Evolutionary conservation across 2,888 invertebrate species (phyloP), one percentile per base, ranked within the genome.

Genomic region (Odiellus spinosus): DNA sequence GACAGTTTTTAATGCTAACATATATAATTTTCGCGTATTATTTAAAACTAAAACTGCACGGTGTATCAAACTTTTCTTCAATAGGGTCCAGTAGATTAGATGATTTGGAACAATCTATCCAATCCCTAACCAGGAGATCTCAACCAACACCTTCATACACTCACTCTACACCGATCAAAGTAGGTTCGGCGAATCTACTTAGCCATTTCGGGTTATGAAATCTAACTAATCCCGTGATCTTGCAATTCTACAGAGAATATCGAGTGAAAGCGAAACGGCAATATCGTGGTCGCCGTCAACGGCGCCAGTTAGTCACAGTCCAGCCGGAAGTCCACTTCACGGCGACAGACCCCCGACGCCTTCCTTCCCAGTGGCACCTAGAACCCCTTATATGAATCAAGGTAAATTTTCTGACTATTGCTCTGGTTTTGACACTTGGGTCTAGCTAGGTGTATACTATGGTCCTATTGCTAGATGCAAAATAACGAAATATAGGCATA

Each of bases 311-410:
- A 46, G 54, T 36, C 48, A 49, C 18, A 55, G 56, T 44, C 55
- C 55, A 33, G 50, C 50, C 40, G 40, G 48, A n/a, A 53, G 50
- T 41, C 53, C 55, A 2, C 47, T 51, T 5, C 42, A 48, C 44
- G 38, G 38, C 10, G 54, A 55, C 19, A 44, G 55, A 50, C 84
- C 87, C 20, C 84, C 85, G 64, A 91, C 91, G 18, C 91, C 93
- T 39, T 83, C 84, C 46, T 93, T 93, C 72, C 91, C 93, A 50
- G 85, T 87, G 46, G 82, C 83, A 60, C 86, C 87, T 48, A 77
- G 85, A 59, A 88, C 87, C 6, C 88, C 87, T 12, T 82, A 82
- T 70, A 78, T 77, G 56, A 82, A 82, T 61, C 80, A 82, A 61
- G 63, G 64, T 63, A 61, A 43, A 32, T 14, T n/a, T n/a, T n/a